Base-by-base conservation (phyloP, 1,140 invertebrate genomes). In the Stenopsyche tienmushanensis region DNA sequence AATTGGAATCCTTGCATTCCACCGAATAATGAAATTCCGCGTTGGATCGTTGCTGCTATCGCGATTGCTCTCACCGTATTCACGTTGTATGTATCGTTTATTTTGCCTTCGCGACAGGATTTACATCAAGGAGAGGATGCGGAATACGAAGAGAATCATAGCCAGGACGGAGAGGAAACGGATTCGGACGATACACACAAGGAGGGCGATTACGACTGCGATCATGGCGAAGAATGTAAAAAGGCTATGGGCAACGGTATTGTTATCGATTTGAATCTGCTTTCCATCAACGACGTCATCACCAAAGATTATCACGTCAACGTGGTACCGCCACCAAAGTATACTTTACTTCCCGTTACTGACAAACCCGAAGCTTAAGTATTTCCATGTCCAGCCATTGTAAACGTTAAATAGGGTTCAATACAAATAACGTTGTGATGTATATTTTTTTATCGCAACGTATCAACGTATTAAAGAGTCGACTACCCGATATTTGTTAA, bases 31-130 rank as follows among this genome's bases (percentile, higher is more conserved):
- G 68, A 70, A 17, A 70, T 70, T 9, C 68, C 68, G 29, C 25
- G 60, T 21, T 70, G 68, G 68, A 57, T 70, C 10, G 68, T 70
- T 0, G 68, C 52, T 2, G 13, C 65, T 23, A 64, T 70, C 18
- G 68, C 68, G 1, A 57, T 65, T 20, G 45, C 47, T 2, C 47
- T 70, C 2, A 64, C 64, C 0, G 41, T 70, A 39, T 66, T 70
- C 55, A 70, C 68, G 8, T 25, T 70, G 9, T 70, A 70, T 41
- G 68, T 70, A 3, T 70, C 64, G 2, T 66, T 66, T 42, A 63
- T 66, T 18, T 29, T 70, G 10, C 68, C 68, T n/a, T 64, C 64
- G 20, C 68, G 64, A 2, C 57, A 57, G 13, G 68, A 67, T 29
- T 57, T 7, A n/a, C 21, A 23, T n/a, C 42, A 63, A 3, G 44